These are phyloP conservation scores for Cenopis cana DNA, from an alignment of 2,888 invertebrate genomes.

Conservation along the genomic window DNA sequence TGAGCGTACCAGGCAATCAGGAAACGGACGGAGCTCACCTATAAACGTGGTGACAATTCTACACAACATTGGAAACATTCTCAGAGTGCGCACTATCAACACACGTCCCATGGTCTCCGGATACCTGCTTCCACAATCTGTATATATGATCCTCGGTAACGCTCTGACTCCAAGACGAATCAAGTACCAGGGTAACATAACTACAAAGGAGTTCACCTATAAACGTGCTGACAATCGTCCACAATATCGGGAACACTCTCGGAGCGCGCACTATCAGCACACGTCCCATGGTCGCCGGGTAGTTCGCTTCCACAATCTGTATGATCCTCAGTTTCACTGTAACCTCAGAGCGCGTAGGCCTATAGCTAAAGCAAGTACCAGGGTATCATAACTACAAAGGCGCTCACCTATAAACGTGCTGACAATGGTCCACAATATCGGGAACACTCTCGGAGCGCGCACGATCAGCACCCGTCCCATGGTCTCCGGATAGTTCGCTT, in stretches of 20 bases:
- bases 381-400: not conserved
- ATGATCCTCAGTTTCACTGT: constrained; percentile 87
- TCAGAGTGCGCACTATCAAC: constrained; percentile 94
- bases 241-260: constrained; percentile 96
- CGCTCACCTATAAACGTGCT: constrained; percentile 67
- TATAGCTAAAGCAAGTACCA: not conserved
- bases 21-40: no score
- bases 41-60: constrained; percentile 97
- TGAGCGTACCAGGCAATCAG: no score
- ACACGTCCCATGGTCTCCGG: constrained; percentile 97
- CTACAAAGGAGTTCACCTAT: constrained; percentile 88
- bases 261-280: constrained; percentile 96
- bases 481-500: constrained; percentile 98
- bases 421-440: constrained; percentile 96
- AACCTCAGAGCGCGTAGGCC: constrained; percentile 91
- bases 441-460: constrained; percentile 96
- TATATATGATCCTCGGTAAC: constrained; percentile 85
- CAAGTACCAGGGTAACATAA: constrained; percentile 1
- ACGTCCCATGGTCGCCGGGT: constrained; percentile 97
- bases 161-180: constrained; percentile 93
- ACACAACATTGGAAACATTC: constrained; percentile 98
- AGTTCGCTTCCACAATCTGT: constrained; percentile 95
- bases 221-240: constrained; percentile 97
- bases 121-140: constrained; percentile 96
- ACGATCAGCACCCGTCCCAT: constrained; percentile 96